Evolutionary conservation across 2,113 vertebrate species (phyloP).

Genomic region (Ploceus nigricollis): DNA sequence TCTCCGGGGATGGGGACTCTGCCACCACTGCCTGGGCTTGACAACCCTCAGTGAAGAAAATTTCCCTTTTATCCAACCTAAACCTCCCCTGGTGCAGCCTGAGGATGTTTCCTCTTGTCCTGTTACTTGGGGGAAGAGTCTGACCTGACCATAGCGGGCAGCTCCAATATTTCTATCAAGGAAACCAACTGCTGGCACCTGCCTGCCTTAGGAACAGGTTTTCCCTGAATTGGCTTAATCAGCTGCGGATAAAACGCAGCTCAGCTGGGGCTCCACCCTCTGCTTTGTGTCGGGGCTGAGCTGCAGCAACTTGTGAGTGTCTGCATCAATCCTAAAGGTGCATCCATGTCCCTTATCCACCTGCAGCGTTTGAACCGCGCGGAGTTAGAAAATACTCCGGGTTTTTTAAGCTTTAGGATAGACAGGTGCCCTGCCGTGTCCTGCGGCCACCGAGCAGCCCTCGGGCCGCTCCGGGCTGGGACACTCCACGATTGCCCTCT

Average conservation of each 20-base stretch:
- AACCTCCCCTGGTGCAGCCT: not conserved
- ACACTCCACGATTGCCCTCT: slow-evolving; percentile 49
- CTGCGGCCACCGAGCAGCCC: not conserved
- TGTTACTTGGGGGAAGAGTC: not conserved
- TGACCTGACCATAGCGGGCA: rapidly evolving
- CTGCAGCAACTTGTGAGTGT: rapidly evolving
- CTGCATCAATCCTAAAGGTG: rapidly evolving
- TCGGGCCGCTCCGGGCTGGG: not conserved
- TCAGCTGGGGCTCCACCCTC: rapidly evolving
- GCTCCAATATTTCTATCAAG: not conserved
- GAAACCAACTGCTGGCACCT: not conserved
- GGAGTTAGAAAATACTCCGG: rapidly evolving
- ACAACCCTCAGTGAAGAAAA: not conserved
- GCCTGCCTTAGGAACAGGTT: not conserved
- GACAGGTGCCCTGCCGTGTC: not conserved
- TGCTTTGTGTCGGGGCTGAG: not conserved
- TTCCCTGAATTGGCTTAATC: not conserved
- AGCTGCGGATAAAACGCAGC: not conserved
- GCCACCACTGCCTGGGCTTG: not conserved
- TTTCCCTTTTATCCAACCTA: no score
- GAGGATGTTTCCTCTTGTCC: not conserved
- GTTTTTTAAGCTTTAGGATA: rapidly evolving
- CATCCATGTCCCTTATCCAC: rapidly evolving
- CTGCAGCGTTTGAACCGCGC: not conserved
- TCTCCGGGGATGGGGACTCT: not conserved